Percentiles rank a stretch among this genome's conserved stretches.
These are phyloP conservation scores for Hirudo medicinalis DNA, from an alignment of 1,140 invertebrate genomes.

Conservation along the genomic window DNA sequence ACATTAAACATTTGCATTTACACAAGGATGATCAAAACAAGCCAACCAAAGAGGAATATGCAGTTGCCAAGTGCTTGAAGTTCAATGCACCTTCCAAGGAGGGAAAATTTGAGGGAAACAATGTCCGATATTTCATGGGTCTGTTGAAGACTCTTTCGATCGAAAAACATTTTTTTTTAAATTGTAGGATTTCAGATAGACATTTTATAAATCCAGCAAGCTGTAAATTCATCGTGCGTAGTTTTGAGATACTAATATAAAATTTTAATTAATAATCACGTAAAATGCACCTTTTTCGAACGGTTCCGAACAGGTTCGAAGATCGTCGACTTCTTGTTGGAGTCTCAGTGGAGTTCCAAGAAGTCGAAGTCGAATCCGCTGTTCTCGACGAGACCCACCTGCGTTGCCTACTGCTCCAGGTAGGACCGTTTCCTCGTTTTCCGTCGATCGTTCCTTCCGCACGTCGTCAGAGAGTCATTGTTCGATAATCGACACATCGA, in stretches of 20 bases:
- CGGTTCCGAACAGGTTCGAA: slow-evolving; percentile 46
- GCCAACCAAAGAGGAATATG: slow-evolving; percentile 78
- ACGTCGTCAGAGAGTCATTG: too few relatives aligned
- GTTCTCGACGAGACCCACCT: slow-evolving; percentile 67
- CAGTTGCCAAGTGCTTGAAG: slow-evolving; percentile 79
- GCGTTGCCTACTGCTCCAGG: slow-evolving; percentile 63
- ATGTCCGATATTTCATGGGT: slow-evolving; percentile 92
- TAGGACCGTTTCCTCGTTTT: slow-evolving; percentile 23
- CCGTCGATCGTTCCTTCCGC: too few relatives aligned
- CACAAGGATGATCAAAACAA: slow-evolving; percentile 47
- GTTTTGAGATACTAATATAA: background rate
- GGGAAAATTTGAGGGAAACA: slow-evolving; percentile 84
- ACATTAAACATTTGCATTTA: background rate
- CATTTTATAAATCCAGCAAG: background rate
- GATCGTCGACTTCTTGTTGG: slow-evolving; percentile 76
- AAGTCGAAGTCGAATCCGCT: slow-evolving; percentile 53
- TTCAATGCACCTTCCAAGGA: slow-evolving; percentile 83
- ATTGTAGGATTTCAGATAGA: background rate
- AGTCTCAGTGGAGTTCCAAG: slow-evolving; percentile 68
- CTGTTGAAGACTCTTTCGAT: slow-evolving; percentile 32
- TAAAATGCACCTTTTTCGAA: background rate
- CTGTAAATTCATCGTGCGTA: too few relatives aligned
- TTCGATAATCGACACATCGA: too few relatives aligned
- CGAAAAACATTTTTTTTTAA: background rate
- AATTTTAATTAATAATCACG: background rate